Evolutionary conservation across 2,888 invertebrate genomes (phyloP), one percentile per base, ranked within the genome.

Genomic region (Mythimna lalbum): DNA sequence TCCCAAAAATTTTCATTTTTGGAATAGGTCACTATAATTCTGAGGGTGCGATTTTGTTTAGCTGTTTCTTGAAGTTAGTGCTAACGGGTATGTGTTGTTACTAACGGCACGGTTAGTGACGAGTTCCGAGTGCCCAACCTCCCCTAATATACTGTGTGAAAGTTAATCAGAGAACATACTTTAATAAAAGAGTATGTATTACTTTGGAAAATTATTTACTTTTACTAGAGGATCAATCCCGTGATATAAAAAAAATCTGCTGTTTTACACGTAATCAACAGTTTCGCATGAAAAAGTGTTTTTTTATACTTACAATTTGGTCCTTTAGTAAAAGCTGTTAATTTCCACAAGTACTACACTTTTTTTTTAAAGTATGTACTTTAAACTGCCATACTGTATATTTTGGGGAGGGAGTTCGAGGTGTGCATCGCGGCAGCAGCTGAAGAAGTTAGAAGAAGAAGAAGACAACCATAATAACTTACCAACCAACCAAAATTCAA

Each of bases 41-140:
- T n/a, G n/a, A n/a, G n/a, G n/a, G n/a, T n/a, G n/a, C n/a, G n/a
- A n/a, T n/a, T 50, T 50, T 53, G 17, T 53, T 27, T 53, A 27
- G 17, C 17, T 43, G 43, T 43, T 19, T 43, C 17, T 43, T 43
- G 17, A 1, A 17, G 43, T 43, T 43, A 17, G 19, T 43, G 6
- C 1, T 17, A 17, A 43, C 17, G 43, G 43, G 43, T 19, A 53
- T 53, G 57, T 49, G 49, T 49, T 33, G 65, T 57, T 65, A 21
- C 31, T 65, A 14, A 3, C n/a, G 27, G 63, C 53, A 21, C 57
- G 57, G 56, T 64, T 21, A 19, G 57, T 64, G 64, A 33, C 9
- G 47, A 65, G 65, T 57, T 65, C 65, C 65, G 65, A 57, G 19
- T 65, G 57, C 57, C 65, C 65, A 33, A 65, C 57, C 65, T 65